phyloP scores from a whole-genome alignment of 2,797 vertebrate species.

The Clarias fuscus region DNA sequence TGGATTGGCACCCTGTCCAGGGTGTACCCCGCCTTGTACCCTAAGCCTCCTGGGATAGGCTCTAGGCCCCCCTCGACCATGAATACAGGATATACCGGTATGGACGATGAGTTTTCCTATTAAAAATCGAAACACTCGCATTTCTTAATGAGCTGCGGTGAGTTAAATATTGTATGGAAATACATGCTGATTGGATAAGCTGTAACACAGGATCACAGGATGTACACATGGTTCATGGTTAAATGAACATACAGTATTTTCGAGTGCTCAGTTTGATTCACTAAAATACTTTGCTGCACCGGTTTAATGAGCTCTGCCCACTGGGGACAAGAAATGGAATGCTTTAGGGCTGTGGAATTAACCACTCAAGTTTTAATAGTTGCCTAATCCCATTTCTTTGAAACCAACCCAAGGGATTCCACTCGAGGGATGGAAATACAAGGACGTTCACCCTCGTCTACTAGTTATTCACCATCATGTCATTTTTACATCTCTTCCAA shows the following conservation, averaged over 20 bases:
- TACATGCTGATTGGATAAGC: background rate
- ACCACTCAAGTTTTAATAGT: background rate
- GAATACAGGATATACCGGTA: too few relatives aligned
- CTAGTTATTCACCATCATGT: background rate
- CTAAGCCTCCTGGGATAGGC: too few relatives aligned
- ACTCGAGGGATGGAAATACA: background rate
- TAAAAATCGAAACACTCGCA: background rate
- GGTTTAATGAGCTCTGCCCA: background rate
- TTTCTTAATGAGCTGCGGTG: background rate
- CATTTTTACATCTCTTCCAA: background rate
- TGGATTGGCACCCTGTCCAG: too few relatives aligned
- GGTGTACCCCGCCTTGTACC: too few relatives aligned
- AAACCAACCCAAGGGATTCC: background rate
- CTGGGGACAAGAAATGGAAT: background rate
- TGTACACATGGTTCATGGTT: background rate
- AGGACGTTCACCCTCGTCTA: background rate
- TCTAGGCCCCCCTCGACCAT: too few relatives aligned
- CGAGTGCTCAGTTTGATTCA: background rate
- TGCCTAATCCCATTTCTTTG: background rate
- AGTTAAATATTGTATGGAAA: background rate
- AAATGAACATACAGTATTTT: background rate
- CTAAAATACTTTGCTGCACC: background rate
- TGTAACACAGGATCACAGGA: background rate
- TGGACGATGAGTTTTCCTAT: too few relatives aligned
- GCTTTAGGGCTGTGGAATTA: background rate